Percentiles rank a stretch among this genome's conserved stretches.
Conservation (phyloP, 1,140 invertebrate genomes). For the Nomia melanderi region DNA sequence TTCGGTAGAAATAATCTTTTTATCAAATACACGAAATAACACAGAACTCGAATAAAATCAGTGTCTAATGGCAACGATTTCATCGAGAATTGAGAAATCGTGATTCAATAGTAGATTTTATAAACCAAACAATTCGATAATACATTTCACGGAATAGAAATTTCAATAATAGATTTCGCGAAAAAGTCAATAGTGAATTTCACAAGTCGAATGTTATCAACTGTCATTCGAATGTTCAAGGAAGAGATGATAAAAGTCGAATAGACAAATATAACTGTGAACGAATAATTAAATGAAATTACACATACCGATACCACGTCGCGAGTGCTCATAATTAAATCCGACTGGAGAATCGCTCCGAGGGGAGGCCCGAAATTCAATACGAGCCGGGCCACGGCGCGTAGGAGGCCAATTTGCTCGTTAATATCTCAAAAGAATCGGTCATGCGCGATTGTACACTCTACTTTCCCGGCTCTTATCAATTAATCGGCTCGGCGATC, state of each 20-base stretch:
- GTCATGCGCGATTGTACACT: constrained; percentile 1
- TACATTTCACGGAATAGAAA: no score
- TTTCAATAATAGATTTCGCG: no score
- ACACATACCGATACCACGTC: background rate
- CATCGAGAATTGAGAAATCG: no score
- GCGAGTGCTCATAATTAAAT: constrained; percentile 5
- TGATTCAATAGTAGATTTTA: no score
- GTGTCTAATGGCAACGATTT: no score
- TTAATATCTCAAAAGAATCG: constrained; percentile 10
- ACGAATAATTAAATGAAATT: background rate
- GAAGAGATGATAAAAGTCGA: background rate
- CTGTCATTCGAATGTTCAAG: background rate
- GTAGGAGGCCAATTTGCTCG: background rate
- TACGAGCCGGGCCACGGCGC: background rate
- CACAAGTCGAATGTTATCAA: no score
- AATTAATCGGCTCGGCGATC: constrained; percentile 1
- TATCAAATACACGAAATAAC: no score
- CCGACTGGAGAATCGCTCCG: background rate
- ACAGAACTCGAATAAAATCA: no score
- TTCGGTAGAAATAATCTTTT: no score
- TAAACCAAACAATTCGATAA: no score
- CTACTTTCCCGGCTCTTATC: background rate
- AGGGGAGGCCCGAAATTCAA: background rate
- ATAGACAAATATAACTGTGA: background rate
- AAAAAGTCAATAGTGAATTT: no score